A percentile compares a stretch with the other conserved stretches of the same genome.
These are phyloP conservation scores for Sigmodon hispidus DNA, from an alignment of 2,113 vertebrate genomes.

Conservation along the genomic window DNA sequence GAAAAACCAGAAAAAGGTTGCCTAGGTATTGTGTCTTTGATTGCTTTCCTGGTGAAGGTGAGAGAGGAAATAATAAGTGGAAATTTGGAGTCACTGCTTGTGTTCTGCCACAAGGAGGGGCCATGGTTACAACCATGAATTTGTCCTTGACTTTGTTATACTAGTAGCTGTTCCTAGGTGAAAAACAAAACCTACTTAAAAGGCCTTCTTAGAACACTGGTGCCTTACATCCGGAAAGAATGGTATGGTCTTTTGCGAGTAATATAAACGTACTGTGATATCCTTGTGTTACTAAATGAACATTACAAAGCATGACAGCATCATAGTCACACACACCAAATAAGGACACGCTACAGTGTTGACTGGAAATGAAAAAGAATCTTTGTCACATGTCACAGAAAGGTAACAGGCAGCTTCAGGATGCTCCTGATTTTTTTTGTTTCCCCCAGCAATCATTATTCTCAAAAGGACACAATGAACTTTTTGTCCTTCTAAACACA, in stretches of 20 bases:
- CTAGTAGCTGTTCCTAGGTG: slow-evolving; percentile 72
- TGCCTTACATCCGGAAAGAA: slow-evolving; percentile 62
- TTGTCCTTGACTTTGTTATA: slow-evolving; percentile 81
- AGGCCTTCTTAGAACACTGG: slow-evolving; percentile 58
- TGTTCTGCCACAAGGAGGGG: slow-evolving; percentile 87
- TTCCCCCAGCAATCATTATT: slow-evolving; percentile 76
- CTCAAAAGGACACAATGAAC: slow-evolving; percentile 81
- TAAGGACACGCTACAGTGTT: slow-evolving; percentile 65
- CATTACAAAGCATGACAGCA: slow-evolving; percentile 73
- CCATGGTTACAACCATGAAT: slow-evolving; percentile 85
- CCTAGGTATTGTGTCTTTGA: slow-evolving; percentile 13
- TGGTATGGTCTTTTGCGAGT: slow-evolving; percentile 66
- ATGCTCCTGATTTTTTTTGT: slow-evolving; percentile 55
- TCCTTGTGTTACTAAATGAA: slow-evolving; percentile 69
- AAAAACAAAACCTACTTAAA: slow-evolving; percentile 80
- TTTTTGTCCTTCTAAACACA: slow-evolving; percentile 77
- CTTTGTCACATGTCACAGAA: slow-evolving; percentile 81
- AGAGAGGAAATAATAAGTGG: slow-evolving; percentile 42
- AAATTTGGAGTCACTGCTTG: slow-evolving; percentile 59
- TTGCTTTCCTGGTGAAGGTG: slow-evolving; percentile 55
- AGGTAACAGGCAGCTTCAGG: slow-evolving; percentile 78
- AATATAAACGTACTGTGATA: slow-evolving; percentile 66
- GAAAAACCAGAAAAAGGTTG: slow-evolving; percentile 69
- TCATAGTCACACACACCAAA: slow-evolving; percentile 58
- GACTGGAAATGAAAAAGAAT: slow-evolving; percentile 77